Conservation (phyloP, 2,888 invertebrate species). For the Lochmaea crataegi region DNA sequence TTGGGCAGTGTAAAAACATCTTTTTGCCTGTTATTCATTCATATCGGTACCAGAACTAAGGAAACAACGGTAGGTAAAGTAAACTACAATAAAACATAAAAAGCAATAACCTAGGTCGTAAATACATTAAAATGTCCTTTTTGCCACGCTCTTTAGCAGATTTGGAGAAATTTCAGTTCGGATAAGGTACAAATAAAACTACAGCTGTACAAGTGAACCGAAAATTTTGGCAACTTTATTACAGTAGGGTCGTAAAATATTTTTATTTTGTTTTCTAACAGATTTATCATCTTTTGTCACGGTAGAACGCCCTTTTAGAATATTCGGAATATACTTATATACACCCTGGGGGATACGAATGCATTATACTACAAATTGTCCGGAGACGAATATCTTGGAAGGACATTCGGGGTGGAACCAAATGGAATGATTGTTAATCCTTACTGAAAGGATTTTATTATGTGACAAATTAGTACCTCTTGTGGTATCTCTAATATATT, state of each 20-base stretch:
- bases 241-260: constrained; percentile 40
- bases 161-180: constrained; percentile 27
- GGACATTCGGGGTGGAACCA: constrained; percentile 22
- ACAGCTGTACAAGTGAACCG: constrained; percentile 41
- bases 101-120: constrained; percentile 42
- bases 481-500: neutral
- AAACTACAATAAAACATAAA: constrained; percentile 43
- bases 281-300: constrained; percentile 49
- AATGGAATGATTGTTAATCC: constrained; percentile 17
- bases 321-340: constrained; percentile 38
- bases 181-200: constrained; percentile 35
- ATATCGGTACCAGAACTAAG: neutral
- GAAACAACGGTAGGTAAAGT: constrained; percentile 25
- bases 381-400: constrained; percentile 16
- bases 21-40: neutral
- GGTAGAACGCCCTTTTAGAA: constrained; percentile 43
- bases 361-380: constrained; percentile 28
- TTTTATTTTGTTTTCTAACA: constrained; percentile 44
- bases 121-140: constrained; percentile 42
- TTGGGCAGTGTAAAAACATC: neutral
- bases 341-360: constrained; percentile 28
- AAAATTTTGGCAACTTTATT: constrained; percentile 46
- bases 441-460: constrained; percentile 8
- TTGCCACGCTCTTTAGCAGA: constrained; percentile 36
- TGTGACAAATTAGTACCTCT: constrained; percentile 18